Evolutionary conservation across 2,797 vertebrate species (phyloP), one percentile per base, ranked within the genome.

Genomic region (Hypotaenidia okinawae): DNA sequence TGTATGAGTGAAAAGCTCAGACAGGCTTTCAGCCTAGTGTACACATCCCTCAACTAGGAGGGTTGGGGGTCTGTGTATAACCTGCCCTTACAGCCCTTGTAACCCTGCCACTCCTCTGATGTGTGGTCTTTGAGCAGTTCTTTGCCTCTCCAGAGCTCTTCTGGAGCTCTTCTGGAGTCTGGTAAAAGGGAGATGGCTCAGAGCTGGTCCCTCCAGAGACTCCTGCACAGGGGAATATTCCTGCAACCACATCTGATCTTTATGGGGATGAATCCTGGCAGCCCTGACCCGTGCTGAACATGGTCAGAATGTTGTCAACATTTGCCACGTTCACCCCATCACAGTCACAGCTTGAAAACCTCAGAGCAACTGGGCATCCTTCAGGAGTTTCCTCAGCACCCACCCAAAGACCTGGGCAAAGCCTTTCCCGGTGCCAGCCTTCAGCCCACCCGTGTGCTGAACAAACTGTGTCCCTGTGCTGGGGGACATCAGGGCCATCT

Each of bases 391-490:
- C 69, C 51, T 59, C 58, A 63, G 22, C 47, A 47, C 16, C 22
- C 24, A 27, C 27, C 5, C 3, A 7, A 35, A 82, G 41, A 78
- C 25, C 5, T 15, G 59, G 33, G 13, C 22, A 63, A 85, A 87
- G 27, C 45, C 19, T 72, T 57, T 83, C 37, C 37, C 3, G 1
- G 6, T 66, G n/a, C 52, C 61, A 58, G 17, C 8, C 5, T 41
- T 23, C 11, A 28, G 23, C 32, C 4, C 1, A 66, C 13, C 32
- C 11, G 0, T 0, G 35, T 19, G 51, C 45, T 0, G 1, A 82
- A 30, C 3, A 2, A 90, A 52, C 62, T 13, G 16, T 73, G 25
- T 6, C 62, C 30, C 3, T 0, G 21, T 45, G 27, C 68, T 41
- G 90, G 49, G 39, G 13, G 85, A 55, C 54, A 63, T 22, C 61